Conservation (phyloP, 2,113 vertebrate species). For the Periophthalmus modestus region DNA sequence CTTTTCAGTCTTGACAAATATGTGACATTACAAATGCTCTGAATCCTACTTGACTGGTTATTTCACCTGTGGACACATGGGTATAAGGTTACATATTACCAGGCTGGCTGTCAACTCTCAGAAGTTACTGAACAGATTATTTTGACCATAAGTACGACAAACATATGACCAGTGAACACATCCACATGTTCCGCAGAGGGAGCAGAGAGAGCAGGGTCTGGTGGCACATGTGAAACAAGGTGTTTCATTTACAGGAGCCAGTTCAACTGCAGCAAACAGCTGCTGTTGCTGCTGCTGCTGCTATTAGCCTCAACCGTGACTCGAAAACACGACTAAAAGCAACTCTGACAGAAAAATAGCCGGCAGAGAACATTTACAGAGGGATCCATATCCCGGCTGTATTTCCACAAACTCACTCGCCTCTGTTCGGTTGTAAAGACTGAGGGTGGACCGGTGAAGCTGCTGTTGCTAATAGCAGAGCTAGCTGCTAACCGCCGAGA, state of each 20-base stretch:
- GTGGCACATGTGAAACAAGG: constrained; percentile 13
- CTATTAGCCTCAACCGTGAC: constrained; percentile 44
- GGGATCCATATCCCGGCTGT: background rate
- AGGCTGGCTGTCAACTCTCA: background rate
- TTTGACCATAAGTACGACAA: constrained; percentile 10
- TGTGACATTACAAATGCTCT: background rate
- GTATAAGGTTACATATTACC: background rate
- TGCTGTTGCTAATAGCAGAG: constrained; percentile 38
- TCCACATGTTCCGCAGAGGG: background rate
- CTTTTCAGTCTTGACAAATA: background rate
- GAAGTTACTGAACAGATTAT: constrained; percentile 1
- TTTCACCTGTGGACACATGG: background rate
- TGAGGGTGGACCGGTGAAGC: constrained; percentile 14
- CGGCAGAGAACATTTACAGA: background rate
- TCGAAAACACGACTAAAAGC: constrained; percentile 17
- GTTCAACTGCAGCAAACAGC: constrained; percentile 47
- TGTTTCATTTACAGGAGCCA: constrained; percentile 40
- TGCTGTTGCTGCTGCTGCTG: constrained; percentile 28
- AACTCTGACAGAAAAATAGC: background rate
- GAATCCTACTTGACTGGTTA: background rate
- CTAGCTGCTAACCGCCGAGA: constrained; percentile 75
- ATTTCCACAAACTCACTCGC: constrained; percentile 5
- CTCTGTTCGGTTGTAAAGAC: constrained; percentile 2
- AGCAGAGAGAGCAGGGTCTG: background rate
- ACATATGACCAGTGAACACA: background rate